A percentile compares a stretch with the other conserved stretches of the same genome.
These are phyloP conservation scores for Ectobius pallidus DNA, from an alignment of 2,888 invertebrate species.

Conservation along the genomic window DNA sequence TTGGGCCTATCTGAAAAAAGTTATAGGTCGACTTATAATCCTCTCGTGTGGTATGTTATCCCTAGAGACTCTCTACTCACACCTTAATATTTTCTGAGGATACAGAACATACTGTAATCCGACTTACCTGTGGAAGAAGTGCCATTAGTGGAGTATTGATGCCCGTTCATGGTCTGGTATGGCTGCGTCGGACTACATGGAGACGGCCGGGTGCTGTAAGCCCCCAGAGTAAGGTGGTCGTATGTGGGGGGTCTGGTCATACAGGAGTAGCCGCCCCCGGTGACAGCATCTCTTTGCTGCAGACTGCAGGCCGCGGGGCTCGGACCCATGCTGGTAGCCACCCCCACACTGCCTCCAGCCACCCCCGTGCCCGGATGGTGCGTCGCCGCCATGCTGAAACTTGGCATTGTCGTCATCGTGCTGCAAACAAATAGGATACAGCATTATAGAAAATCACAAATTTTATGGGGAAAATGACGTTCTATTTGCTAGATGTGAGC, in stretches of 20 bases:
- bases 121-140: conserved; percentile 62
- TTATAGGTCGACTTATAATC: too few species aligned
- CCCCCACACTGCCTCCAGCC: conserved; percentile 50
- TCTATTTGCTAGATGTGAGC: too few species aligned
- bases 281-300: conserved; percentile 52
- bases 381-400: conserved; percentile 54
- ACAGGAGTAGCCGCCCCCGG: conserved; percentile 58
- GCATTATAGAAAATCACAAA: too few species aligned
- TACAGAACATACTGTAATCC: too few species aligned
- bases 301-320: conserved; percentile 53
- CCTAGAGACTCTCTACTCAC: too few species aligned
- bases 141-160: conserved; percentile 60
- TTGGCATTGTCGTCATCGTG: conserved; percentile 64
- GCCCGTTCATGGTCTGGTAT: conserved; percentile 61
- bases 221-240: conserved; percentile 58
- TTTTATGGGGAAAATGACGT: too few species aligned
- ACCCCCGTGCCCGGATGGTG: conserved; percentile 53
- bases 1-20: too few species aligned
- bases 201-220: conserved; percentile 52
- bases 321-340: conserved; percentile 54
- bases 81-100: too few species aligned
- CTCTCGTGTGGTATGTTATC: too few species aligned
- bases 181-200: conserved; percentile 72
- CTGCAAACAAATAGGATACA: conserved; percentile 50
- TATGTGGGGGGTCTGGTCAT: conserved; percentile 59